Base-by-base conservation (phyloP, 2,888 invertebrate genomes). In the Amphipoea lucens region DNA sequence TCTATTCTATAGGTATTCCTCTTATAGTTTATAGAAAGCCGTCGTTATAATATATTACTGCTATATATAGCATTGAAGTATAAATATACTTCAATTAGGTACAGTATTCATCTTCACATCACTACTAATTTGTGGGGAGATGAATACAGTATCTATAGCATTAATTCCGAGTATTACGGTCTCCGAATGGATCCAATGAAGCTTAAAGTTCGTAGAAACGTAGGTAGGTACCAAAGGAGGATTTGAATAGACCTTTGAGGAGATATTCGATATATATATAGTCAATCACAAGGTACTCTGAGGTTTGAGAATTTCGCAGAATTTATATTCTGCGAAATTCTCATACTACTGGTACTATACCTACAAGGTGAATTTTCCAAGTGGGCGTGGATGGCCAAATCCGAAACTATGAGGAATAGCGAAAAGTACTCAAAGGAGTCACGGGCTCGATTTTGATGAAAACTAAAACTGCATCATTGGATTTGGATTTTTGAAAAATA, bases 161-260 rank as follows among this genome's bases (percentile, higher is more conserved):
- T 40, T 71, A 80, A 79, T 71, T 79, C 71, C 11, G 54, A 79
- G 14, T 9, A n/a, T 14, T 48, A 14, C 9, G 12, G 6, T n/a
- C 7, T 60, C 36, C 5, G 23, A 60, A 75, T 67, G 4, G 42
- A 67, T 40, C 23, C 60, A 60, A 67, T 80, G 76, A 80, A 67
- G 45, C 76, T 45, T 54, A 67, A 76, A 76, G 62, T 62, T 60
- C 67, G 14, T 82, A 62, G 51, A 67, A 76, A 67, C 9, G 36
- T 23, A 60, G 20, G 23, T n/a, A 70, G 14, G 3, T 23, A 23
- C n/a, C 29, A 7, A 14, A 9, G 23, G 36, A 4, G 23, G 51
- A 82, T 45, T 54, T 67, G 60, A 82, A 82, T 82, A 82, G 42
- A 48, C n/a, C 67, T 75, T 42, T 67, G 51, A 74, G 57, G 12